Evolutionary conservation across 2,113 vertebrate species (phyloP).

Genomic region (Thunnus maccoyii): DNA sequence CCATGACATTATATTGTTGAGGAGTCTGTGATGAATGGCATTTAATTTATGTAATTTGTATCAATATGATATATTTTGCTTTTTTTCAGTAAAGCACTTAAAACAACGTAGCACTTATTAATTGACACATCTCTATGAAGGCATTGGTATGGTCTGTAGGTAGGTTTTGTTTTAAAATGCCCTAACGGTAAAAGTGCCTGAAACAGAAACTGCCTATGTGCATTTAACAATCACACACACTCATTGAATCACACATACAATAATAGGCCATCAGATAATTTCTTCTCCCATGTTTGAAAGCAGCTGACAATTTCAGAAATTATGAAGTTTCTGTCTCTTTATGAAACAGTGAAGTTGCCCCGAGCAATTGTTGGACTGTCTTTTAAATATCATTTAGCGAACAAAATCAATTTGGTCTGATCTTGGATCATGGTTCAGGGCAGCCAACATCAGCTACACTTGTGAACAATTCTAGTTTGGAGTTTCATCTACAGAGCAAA

Average conservation of each 20-base stretch:
- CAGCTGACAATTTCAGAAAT: constrained; percentile 45
- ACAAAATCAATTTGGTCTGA: constrained; percentile 52
- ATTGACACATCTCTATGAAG: background rate
- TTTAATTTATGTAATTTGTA: background rate
- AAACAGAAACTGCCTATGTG: constrained; percentile 23
- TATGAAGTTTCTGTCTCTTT: constrained; percentile 22
- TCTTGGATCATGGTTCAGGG: constrained; percentile 75
- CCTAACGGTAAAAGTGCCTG: background rate
- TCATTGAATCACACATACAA: background rate
- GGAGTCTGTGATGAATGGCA: background rate
- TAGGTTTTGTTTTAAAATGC: constrained; percentile 10
- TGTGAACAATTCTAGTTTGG: constrained; percentile 33
- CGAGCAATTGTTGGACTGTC: constrained; percentile 43
- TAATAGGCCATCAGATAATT: background rate
- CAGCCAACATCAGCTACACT: constrained; percentile 28
- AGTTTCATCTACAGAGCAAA: constrained; percentile 55
- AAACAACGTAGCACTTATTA: constrained; percentile 1
- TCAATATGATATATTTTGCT: background rate
- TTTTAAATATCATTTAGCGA: constrained; percentile 32
- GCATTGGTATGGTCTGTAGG: background rate
- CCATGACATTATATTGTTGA: background rate
- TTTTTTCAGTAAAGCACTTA: background rate
- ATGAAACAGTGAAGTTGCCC: constrained; percentile 72
- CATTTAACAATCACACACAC: constrained; percentile 7
- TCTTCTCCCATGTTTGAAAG: constrained; percentile 44